Evolutionary conservation across 37 sponge, comb jelly and placozoan species (phyloP).

Genomic region (Agelas oroides): DNA sequence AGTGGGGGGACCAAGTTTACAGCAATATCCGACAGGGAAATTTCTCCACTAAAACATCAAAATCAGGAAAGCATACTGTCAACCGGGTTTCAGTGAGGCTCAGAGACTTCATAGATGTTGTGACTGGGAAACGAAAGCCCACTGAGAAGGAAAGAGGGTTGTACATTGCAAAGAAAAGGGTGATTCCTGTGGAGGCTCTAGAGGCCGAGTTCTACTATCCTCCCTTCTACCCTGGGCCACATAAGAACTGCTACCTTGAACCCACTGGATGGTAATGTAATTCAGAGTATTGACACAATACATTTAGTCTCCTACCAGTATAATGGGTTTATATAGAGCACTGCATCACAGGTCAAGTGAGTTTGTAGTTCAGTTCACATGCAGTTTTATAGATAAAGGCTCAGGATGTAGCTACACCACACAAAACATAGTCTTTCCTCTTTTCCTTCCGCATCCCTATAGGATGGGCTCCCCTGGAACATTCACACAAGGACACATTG

Average conservation of each 20-base stretch:
- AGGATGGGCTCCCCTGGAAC: constrained; percentile 89
- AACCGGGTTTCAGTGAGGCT: constrained; percentile 70
- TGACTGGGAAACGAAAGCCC: constrained; percentile 65
- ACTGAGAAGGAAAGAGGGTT: constrained; percentile 63
- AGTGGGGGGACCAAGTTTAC: constrained; percentile 76
- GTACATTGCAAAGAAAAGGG: constrained; percentile 86
- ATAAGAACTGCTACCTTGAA: constrained; percentile 80
- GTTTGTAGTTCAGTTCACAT: no score
- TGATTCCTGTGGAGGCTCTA: constrained; percentile 76
- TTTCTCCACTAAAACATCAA: constrained; percentile 47
- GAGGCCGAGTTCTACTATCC: constrained; percentile 79
- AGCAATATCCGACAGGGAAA: constrained; percentile 86
- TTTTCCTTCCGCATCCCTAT: no score
- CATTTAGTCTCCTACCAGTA: not conserved
- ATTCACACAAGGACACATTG: constrained; percentile 93
- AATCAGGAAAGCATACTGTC: constrained; percentile 74
- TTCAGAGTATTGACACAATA: no score
- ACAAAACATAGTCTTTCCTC: no score
- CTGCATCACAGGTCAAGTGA: not conserved
- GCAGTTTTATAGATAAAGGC: no score
- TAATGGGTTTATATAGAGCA: not conserved
- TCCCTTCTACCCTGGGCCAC: constrained; percentile 78
- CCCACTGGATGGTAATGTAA: constrained; percentile 89
- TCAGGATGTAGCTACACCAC: no score
- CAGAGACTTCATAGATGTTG: constrained; percentile 85